Evolutionary conservation across 2,888 invertebrate species (phyloP).

Genomic region (Drosophila barbarae): DNA sequence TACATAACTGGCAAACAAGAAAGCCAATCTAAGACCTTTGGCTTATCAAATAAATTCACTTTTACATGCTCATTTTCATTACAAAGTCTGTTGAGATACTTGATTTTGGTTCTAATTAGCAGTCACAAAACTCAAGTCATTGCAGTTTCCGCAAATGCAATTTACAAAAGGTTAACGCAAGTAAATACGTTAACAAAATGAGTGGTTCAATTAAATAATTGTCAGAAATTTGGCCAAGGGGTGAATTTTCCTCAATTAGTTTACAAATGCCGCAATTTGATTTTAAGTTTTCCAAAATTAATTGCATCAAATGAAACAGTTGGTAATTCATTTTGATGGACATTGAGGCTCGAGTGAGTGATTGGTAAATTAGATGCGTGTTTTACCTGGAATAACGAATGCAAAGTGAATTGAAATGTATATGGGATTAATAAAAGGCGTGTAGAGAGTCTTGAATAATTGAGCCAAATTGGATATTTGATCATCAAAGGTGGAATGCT

Average conservation of each 20-base stretch:
- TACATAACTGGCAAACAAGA: not conserved
- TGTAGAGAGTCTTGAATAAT: slow-evolving; percentile 15
- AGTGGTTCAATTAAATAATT: slow-evolving; percentile 21
- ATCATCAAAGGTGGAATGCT: slow-evolving; percentile 10
- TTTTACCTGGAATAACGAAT: slow-evolving; percentile 4
- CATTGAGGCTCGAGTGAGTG: not conserved
- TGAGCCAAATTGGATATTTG: slow-evolving; percentile 23
- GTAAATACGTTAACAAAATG: slow-evolving; percentile 1
- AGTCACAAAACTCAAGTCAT: not conserved
- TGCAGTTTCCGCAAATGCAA: not conserved
- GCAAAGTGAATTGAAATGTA: slow-evolving; percentile 19
- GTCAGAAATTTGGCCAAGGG: not conserved
- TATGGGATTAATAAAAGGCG: slow-evolving; percentile 18
- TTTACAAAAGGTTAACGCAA: no score
- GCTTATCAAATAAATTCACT: not conserved
- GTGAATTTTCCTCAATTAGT: slow-evolving; percentile 8
- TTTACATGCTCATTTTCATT: not conserved
- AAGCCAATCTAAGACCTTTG: not conserved
- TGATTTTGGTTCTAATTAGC: not conserved
- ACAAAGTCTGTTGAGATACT: not conserved
- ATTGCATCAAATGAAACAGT: slow-evolving; percentile 11
- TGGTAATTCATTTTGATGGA: slow-evolving; percentile 12
- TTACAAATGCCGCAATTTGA: slow-evolving; percentile 24
- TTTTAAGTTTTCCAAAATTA: slow-evolving; percentile 17
- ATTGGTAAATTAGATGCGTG: slow-evolving; percentile 21